Conservation (phyloP, 2,113 vertebrate genomes). For the Danio rerio region GRCz12tu NC_133186.1:9224001-9224500, state of each 20-base stretch:
- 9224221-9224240: slow-evolving; percentile 73
- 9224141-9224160: slow-evolving; percentile 15
- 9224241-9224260: background rate
- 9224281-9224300: background rate
- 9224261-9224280: background rate
- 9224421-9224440: slow-evolving; percentile 60
- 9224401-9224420: slow-evolving; percentile 63
- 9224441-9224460: slow-evolving; percentile 64
- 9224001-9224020: background rate
- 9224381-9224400: slow-evolving; percentile 62
- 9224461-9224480: slow-evolving; percentile 60
- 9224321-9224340: background rate
- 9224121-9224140: background rate
- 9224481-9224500: slow-evolving; percentile 68
- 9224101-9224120: slow-evolving; percentile 16
- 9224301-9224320: background rate
- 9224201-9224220: slow-evolving; percentile 70
- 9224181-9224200: slow-evolving; percentile 75
- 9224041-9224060: background rate
- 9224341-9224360: background rate
- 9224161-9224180: slow-evolving; percentile 75
- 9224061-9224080: slow-evolving; percentile 25
- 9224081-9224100: background rate
- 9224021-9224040: background rate
- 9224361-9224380: slow-evolving; percentile 2